A percentile compares a stretch with the other conserved stretches of the same genome.
These are phyloP conservation scores for Nanorana parkeri DNA, from an alignment of 2,113 vertebrate species.

Conservation along the genomic window DNA sequence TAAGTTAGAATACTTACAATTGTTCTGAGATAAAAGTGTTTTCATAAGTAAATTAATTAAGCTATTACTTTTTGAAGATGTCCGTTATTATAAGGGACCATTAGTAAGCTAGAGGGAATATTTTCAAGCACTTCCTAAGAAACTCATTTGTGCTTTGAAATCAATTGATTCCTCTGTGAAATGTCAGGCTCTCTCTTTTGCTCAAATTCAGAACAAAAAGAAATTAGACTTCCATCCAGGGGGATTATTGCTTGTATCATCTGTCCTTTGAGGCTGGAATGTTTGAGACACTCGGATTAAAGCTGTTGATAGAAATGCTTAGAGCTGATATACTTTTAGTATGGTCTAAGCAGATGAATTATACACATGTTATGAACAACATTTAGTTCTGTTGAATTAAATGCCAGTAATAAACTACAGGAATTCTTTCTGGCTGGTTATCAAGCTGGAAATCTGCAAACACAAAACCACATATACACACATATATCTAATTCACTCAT, in stretches of 20 bases:
- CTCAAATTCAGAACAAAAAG: slow-evolving; percentile 51
- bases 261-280: slow-evolving; percentile 42
- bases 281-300: slow-evolving; percentile 52
- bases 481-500: no score
- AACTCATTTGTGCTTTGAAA: slow-evolving; percentile 48
- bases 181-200: slow-evolving; percentile 45
- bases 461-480: no score
- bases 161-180: slow-evolving; percentile 50
- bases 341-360: slow-evolving; percentile 40
- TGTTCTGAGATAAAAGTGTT: slow-evolving; percentile 18
- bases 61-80: slow-evolving; percentile 43
- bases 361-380: slow-evolving; percentile 21
- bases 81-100: slow-evolving; percentile 32
- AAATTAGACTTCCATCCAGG: slow-evolving; percentile 52
- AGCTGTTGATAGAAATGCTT: slow-evolving; percentile 52
- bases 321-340: slow-evolving; percentile 52
- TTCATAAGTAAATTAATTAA: slow-evolving; percentile 49
- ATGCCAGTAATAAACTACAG: not conserved
- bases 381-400: slow-evolving; percentile 14
- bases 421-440: not conserved
- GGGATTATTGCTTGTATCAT: slow-evolving; percentile 46
- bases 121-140: slow-evolving; percentile 32
- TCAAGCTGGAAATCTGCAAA: no score
- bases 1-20: not conserved
- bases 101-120: not conserved